Base-by-base conservation (phyloP, 2,113 vertebrate genomes). In the Anseranas semipalmata region DNA sequence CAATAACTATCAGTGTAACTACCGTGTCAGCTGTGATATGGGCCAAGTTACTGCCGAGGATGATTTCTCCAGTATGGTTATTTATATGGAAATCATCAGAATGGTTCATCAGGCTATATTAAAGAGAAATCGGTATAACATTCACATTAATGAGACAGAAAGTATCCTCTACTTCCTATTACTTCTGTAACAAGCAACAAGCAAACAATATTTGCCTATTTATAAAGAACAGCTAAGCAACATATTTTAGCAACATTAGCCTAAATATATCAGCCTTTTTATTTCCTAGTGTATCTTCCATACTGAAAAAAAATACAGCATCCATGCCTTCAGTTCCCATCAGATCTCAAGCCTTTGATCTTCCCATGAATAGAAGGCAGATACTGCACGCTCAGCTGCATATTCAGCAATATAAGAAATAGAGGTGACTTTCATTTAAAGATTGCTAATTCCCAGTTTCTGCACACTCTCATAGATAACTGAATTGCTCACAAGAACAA, bases 81-180 rank as follows among this genome's bases (percentile, higher is more conserved):
- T 98, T 89, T 77, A 99, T 95, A 22, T 9, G 79, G 79, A 99
- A 97, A 93, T 97, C 94, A 85, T 95, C 87, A 43, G 97, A 95
- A 43, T 46, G 94, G 63, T 67, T 63, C 30, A 81, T n/a, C 91
- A 99, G 91, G 89, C 98, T 99, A 67, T 32, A 46, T 78, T n/a
- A 56, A 77, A 80, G 39, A 92, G 73, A 95, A 91, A 88, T 62
- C 39, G 79, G 70, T 39, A 43, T 21, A 87, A 50, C 4, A 50
- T 68, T 63, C 15, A 19, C 58, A 68, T 90, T 92, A 75, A 84
- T 41, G 55, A 56, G 48, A 55, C 7, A 59, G 25, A 28, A 73
- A 71, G 6, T 43, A 50, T 55, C n/a, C 16, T 41, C 43, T 74
- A 35, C 45, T 90, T 73, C 67, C 7, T 43, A 33, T 55, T 72